These are phyloP conservation scores for Aphrocallistes beatrix DNA, from an alignment of 37 sponge, comb jelly and placozoan genomes.

Conservation along the genomic window DNA sequence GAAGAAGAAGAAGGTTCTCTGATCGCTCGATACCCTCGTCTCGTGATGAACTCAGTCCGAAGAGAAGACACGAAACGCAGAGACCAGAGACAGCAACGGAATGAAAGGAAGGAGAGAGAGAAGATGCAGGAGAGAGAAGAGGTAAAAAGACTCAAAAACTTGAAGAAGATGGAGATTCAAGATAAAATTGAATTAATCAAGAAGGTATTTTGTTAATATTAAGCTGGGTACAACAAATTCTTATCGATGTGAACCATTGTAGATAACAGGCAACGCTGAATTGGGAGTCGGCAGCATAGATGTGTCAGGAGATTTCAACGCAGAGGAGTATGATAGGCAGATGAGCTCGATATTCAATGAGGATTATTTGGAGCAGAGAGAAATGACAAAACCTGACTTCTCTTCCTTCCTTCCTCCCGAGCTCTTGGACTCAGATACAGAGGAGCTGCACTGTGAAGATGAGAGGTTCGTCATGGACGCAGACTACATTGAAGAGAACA, in stretches of 20 bases:
- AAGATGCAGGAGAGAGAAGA: slow-evolving; percentile 65
- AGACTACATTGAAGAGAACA: slow-evolving; percentile 28
- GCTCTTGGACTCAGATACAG: background rate
- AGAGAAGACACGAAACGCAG: slow-evolving; percentile 47
- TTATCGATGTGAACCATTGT: slow-evolving; percentile 18
- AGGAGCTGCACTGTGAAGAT: slow-evolving; percentile 51
- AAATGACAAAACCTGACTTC: background rate
- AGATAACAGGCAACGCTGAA: slow-evolving; percentile 50
- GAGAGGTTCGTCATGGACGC: slow-evolving; percentile 38
- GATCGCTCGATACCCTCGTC: slow-evolving; percentile 59
- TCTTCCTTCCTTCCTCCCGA: background rate
- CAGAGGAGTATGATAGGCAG: slow-evolving; percentile 51
- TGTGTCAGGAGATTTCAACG: slow-evolving; percentile 73
- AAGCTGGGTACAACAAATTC: background rate
- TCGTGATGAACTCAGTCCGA: slow-evolving; percentile 55
- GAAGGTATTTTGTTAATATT: background rate
- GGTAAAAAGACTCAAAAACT: slow-evolving; percentile 74
- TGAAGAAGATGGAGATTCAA: slow-evolving; percentile 69
- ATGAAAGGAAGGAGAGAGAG: slow-evolving; percentile 58
- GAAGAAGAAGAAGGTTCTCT: slow-evolving; percentile 47
- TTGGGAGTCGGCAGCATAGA: slow-evolving; percentile 61
- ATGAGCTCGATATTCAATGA: slow-evolving; percentile 56
- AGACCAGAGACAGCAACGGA: slow-evolving; percentile 56
- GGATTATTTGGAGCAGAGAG: slow-evolving; percentile 40
- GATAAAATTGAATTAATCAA: slow-evolving; percentile 44